Base-by-base conservation (phyloP, 2,113 vertebrate species). In the Deroptyus accipitrinus region DNA sequence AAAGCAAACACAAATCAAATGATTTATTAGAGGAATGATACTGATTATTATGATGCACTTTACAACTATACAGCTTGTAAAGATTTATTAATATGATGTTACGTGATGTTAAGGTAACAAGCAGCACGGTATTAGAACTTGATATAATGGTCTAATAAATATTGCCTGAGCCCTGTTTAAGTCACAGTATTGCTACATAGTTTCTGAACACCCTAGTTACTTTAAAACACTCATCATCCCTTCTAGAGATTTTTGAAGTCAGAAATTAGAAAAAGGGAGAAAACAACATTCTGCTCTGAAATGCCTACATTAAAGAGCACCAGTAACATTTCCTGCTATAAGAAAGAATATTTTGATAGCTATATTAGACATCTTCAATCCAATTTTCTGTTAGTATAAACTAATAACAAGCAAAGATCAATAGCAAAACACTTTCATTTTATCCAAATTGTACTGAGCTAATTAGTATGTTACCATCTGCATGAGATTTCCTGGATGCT, bases 31-130 rank as follows among this genome's bases (percentile, higher is more conserved):
- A 78, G 27, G 33, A 92, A 78, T 20, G n/a, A 81, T 37, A 72
- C 51, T 67, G 68, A 84, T 84, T 48, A 79, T 57, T 48, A 52
- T 7, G 27, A 51, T 55, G 48, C 42, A 37, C 19, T 96, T 95
- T 79, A 92, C 81, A 76, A 62, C 78, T 68, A 81, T 78, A 62
- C 31, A 80, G 78, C 70, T 80, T 80, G 74, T 82, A 73, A 76
- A 92, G 49, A 73, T 66, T 94, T 95, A 93, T 92, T 94, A 84
- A 46, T 59, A 37, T 17, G 31, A 84, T 67, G 87, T 48, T 82
- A 68, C 6, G 35, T 35, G 25, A 88, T 79, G 82, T 89, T 91
- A 94, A 86, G 69, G 70, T 89, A 77, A 79, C 57, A 75, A 63
- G 55, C 42, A 91, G 52, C 41, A 76, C 17, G 31, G 44, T 61